These are phyloP conservation scores for Drosophila pachea DNA, from an alignment of 1,140 invertebrate species.

Conservation along the genomic window DNA sequence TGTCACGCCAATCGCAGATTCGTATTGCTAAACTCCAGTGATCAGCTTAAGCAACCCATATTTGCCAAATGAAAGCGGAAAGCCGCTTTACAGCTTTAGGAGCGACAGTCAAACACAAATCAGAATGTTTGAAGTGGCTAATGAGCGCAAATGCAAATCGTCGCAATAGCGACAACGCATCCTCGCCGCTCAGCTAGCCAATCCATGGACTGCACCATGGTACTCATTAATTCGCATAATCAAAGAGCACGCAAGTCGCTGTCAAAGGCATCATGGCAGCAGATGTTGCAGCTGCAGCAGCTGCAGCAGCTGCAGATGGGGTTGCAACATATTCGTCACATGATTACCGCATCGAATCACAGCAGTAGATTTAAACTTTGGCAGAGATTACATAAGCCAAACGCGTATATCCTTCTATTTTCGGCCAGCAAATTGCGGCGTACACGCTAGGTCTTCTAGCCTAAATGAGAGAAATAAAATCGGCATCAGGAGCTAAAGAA, in stretches of 20 bases:
- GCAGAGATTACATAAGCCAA: slow-evolving; percentile 50
- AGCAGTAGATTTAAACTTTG: slow-evolving; percentile 24
- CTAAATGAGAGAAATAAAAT: too few relatives aligned
- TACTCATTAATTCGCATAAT: slow-evolving; percentile 72
- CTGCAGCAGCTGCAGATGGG: slow-evolving; percentile 20
- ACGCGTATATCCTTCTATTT: slow-evolving; percentile 34
- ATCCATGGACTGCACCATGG: slow-evolving; percentile 8
- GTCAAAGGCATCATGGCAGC: slow-evolving; percentile 15
- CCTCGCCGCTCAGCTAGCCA: not conserved
- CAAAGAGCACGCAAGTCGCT: slow-evolving; percentile 50
- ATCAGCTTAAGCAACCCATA: slow-evolving; percentile 35
- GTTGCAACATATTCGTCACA: slow-evolving; percentile 64
- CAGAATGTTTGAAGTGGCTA: slow-evolving; percentile 50
- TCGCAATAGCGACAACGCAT: not conserved
- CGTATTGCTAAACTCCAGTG: not conserved
- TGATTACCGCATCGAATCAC: slow-evolving; percentile 72
- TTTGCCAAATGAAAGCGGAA: slow-evolving; percentile 50
- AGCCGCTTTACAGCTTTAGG: slow-evolving; percentile 52
- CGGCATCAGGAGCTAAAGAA: not conserved
- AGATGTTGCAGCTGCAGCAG: slow-evolving; percentile 5
- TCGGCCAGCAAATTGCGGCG: slow-evolving; percentile 1
- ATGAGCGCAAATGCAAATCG: slow-evolving; percentile 70
- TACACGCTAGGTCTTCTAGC: too few relatives aligned
- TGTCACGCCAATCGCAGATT: slow-evolving; percentile 3
- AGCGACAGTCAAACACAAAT: slow-evolving; percentile 49